phyloP scores from a whole-genome alignment of 2,888 invertebrate genomes.

The Falcaria lacertinaria region DNA sequence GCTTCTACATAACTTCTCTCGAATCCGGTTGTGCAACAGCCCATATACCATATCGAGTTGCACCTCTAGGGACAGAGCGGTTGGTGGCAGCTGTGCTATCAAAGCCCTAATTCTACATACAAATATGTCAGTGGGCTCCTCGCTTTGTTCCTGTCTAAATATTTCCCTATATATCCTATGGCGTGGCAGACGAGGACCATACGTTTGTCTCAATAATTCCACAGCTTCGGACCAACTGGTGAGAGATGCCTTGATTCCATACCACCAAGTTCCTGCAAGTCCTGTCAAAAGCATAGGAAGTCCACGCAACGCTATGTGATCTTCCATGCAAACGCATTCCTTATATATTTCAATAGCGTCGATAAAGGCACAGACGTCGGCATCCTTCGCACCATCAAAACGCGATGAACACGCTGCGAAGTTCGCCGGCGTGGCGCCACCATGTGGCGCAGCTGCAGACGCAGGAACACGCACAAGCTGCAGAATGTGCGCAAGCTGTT shows the following conservation, averaged over 20 bases:
- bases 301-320: constrained; percentile 14
- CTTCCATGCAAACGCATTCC: constrained; percentile 7
- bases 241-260: constrained; percentile 7
- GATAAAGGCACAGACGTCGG: constrained; percentile 10
- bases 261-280: constrained; percentile 17
- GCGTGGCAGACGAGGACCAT: constrained; percentile 9
- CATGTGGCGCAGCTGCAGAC: no score
- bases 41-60: constrained; percentile 18
- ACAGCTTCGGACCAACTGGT: constrained; percentile 5
- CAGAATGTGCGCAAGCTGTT: no score
- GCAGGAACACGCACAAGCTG: no score
- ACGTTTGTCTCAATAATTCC: constrained; percentile 3
- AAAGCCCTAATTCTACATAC: constrained; percentile 3
- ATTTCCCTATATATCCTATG: constrained; percentile 10
- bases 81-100: constrained; percentile 7
- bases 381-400: constrained; percentile 8
- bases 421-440: constrained; percentile 3
- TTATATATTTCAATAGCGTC: constrained; percentile 14
- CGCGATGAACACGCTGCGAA: constrained; percentile 12
- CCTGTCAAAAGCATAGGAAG: constrained; percentile 16
- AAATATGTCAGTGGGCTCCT: constrained; percentile 3
- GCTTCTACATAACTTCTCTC: constrained; percentile 9
- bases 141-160: constrained; percentile 3
- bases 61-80: background rate
- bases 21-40: constrained; percentile 12